Conservation (phyloP, 2,888 invertebrate species). For the Teleogryllus oceanicus region DNA sequence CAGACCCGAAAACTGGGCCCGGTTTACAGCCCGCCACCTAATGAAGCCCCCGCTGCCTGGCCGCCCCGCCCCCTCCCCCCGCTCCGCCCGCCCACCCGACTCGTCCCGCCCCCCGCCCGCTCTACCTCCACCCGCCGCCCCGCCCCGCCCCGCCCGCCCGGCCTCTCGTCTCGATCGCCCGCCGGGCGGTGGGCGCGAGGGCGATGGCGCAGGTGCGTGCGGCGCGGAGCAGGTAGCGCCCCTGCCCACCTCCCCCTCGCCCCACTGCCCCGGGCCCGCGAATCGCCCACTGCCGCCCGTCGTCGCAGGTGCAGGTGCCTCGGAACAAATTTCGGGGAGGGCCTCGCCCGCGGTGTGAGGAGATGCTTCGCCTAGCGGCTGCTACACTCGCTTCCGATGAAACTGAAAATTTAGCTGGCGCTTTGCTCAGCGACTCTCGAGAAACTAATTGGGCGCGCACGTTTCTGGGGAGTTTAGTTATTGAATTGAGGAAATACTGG, state of each 20-base stretch:
- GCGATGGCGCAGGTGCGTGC: neutral
- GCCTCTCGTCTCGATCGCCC: neutral
- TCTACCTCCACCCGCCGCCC: neutral
- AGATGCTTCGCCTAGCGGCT: too few species aligned
- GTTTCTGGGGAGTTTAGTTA: too few species aligned
- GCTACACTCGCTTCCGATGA: too few species aligned
- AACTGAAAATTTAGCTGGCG: too few species aligned
- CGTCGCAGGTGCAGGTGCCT: neutral
- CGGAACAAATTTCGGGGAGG: neutral
- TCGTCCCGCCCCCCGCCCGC: neutral
- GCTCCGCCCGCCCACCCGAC: neutral
- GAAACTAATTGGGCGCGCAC: too few species aligned
- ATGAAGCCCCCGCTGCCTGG: neutral
- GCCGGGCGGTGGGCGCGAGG: neutral
- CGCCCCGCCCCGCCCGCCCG: neutral
- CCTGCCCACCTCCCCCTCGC: neutral
- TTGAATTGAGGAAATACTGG: too few species aligned
- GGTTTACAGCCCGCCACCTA: neutral
- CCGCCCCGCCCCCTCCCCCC: neutral
- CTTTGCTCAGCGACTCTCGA: too few species aligned
- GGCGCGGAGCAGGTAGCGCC: neutral
- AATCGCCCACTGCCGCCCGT: neutral
- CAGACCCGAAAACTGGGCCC: constrained; percentile 8
- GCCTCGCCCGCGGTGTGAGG: neutral
- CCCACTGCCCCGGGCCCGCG: neutral